These are phyloP conservation scores for Tipula confusa DNA, from an alignment of 2,888 invertebrate species.

Conservation along the genomic window DNA sequence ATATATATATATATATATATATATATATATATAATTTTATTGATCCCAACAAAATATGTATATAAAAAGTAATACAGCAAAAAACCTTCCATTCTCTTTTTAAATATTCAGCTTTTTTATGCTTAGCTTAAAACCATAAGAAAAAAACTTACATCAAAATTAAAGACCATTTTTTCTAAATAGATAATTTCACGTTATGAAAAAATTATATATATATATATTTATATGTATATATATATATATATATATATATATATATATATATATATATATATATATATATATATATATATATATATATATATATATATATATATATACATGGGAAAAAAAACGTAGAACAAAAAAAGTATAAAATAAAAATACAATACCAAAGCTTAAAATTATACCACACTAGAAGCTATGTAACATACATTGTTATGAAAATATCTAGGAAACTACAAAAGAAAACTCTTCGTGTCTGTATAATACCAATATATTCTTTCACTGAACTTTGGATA, in stretches of 20 bases:
- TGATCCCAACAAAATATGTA: slow-evolving; percentile 14
- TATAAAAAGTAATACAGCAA: neutral
- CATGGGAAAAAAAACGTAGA: neutral
- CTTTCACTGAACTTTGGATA: neutral
- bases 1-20: neutral
- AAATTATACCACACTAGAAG: neutral
- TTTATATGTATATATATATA: neutral
- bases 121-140: slow-evolving; percentile 25
- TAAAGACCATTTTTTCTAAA: slow-evolving; percentile 25
- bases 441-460: neutral
- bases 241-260: slow-evolving; percentile 5
- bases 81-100: slow-evolving; percentile 25
- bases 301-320: neutral
- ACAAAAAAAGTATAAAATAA: slow-evolving; percentile 9
- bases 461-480: neutral
- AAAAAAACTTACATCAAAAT: slow-evolving; percentile 25
- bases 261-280: neutral
- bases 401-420: neutral
- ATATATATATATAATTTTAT: neutral
- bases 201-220: slow-evolving; percentile 8
- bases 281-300: slow-evolving; percentile 8
- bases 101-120: slow-evolving; percentile 25
- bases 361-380: neutral
- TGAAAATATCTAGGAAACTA: neutral
- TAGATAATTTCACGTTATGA: slow-evolving; percentile 25